Evolutionary conservation across 2,113 vertebrate genomes (phyloP).

Genomic region (Ophthalmolycus amberensis): DNA sequence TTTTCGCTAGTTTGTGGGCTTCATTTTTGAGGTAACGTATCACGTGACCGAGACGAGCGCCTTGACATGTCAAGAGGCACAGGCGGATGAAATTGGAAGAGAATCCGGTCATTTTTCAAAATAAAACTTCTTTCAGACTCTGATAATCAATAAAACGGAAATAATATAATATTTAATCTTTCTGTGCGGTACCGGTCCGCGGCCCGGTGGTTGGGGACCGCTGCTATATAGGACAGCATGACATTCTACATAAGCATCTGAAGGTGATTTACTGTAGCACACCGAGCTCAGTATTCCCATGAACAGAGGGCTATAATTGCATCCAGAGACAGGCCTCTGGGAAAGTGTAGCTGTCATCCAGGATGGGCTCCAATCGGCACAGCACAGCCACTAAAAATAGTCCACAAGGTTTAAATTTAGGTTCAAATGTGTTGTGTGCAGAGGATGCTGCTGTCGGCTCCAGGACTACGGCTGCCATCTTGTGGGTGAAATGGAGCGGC

Average conservation of each 20-base stretch:
- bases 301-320: conserved; percentile 16
- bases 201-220: no score
- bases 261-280: neutral
- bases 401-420: conserved; percentile 51
- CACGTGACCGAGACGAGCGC: no score
- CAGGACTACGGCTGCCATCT: conserved; percentile 67
- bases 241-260: neutral
- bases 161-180: no score
- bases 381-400: conserved; percentile 69
- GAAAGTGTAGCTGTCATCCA: conserved; percentile 27
- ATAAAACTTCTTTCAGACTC: no score
- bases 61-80: no score
- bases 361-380: conserved; percentile 46
- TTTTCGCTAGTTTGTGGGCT: no score
- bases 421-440: conserved; percentile 41
- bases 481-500: conserved; percentile 46
- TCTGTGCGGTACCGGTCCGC: no score
- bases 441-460: conserved; percentile 18
- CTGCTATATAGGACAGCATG: neutral
- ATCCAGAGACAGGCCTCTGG: conserved; percentile 10
- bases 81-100: no score
- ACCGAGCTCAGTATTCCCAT: conserved; percentile 5
- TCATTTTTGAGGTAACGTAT: no score
- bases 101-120: no score
- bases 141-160: no score